phyloP scores from a whole-genome alignment of 2,113 vertebrate species.

The Spea bombifrons region DNA sequence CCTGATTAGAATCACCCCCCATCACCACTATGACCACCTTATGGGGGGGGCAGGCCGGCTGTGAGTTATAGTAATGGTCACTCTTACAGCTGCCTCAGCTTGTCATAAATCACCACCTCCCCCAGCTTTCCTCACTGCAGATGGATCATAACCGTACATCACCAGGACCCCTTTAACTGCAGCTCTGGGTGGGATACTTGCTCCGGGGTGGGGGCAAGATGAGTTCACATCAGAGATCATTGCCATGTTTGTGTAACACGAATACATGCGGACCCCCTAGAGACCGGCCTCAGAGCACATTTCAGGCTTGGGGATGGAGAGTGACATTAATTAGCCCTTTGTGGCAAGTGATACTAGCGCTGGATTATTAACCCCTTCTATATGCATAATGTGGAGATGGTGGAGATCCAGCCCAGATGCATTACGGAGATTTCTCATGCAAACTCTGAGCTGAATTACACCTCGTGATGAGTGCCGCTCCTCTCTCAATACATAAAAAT shows the following conservation, averaged over 20 bases:
- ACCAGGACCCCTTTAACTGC: conserved; percentile 56
- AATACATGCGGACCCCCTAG: not conserved
- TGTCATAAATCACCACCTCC: conserved; percentile 73
- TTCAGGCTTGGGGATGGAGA: not conserved
- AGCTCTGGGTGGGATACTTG: conserved; percentile 62
- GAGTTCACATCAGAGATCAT: not conserved
- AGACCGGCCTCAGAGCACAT: not conserved
- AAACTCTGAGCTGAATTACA: too few relatives aligned
- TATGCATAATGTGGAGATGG: too few relatives aligned
- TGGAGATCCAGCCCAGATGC: too few relatives aligned
- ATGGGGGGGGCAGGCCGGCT: conserved; percentile 52
- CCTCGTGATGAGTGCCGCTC: too few relatives aligned
- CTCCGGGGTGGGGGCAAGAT: not conserved
- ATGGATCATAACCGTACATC: conserved; percentile 83
- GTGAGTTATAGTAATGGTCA: conserved; percentile 77
- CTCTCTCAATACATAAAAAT: too few relatives aligned
- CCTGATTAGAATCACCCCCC: conserved; percentile 51
- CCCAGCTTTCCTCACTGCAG: conserved; percentile 67
- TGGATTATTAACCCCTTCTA: not conserved
- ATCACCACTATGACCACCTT: conserved; percentile 52
- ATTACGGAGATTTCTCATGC: too few relatives aligned
- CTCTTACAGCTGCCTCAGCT: conserved; percentile 71
- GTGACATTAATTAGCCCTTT: not conserved
- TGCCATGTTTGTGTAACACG: not conserved
- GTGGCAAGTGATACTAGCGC: not conserved